Evolutionary conservation across 2,797 vertebrate genomes (phyloP), one percentile per base, ranked within the genome.

Genomic region (Megaceryle alcyon): DNA sequence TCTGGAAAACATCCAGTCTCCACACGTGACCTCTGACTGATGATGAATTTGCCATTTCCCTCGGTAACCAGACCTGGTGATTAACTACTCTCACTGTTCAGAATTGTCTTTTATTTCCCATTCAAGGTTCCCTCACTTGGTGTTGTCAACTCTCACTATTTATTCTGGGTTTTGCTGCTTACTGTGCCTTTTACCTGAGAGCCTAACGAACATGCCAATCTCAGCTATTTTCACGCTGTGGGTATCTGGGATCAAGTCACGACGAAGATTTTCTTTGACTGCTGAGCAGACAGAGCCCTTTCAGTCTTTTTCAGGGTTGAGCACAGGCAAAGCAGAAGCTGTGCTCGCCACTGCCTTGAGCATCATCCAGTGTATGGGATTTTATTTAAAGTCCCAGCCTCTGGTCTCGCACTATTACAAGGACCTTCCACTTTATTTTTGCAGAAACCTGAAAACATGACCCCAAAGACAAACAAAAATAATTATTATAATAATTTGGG

Each of bases 111-210:
- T 92, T 90, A 79, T 92, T 96, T 94, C 80, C 70, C 53, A 66
- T 88, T 88, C 82, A 94, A 92, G 83, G 70, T 60, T 97, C 81
- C 19, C 60, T 94, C 59, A 6, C 72, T 94, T 73, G 12, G 64
- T 35, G 64, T 81, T 96, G 95, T 92, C 91, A 96, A 66, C 59
- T 28, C 85, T 87, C 65, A 43, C 89, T 91, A 56, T 96, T 96
- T 96, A 95, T 96, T 96, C 94, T 66, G 73, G 54, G 66, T 26
- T 94, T 72, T 79, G 88, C 83, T 95, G 94, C 94, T 95, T 84
- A 82, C 90, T 90, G 92, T 77, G 96, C 81, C 93, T 96, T 97
- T 94, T 96, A 96, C 96, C 96, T 97, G 93, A 31, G 68, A 95
- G 94, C 88, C 70, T 96, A 88, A 95, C 6, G 9, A 95, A 94